These are phyloP conservation scores for Abrostola tripartita DNA, from an alignment of 2,888 invertebrate genomes.

Conservation along the genomic window DNA sequence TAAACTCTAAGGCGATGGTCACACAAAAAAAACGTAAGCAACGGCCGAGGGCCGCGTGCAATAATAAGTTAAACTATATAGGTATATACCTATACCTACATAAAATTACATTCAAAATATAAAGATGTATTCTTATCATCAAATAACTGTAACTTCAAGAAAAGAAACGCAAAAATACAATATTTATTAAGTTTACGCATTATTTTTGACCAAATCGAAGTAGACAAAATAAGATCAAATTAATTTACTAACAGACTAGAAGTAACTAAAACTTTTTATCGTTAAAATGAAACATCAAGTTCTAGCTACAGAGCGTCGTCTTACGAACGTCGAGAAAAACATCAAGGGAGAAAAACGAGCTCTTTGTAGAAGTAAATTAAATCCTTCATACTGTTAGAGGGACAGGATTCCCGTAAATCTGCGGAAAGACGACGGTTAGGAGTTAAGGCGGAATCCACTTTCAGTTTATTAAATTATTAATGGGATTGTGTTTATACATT, in stretches of 20 bases:
- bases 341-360: slow-evolving; percentile 44
- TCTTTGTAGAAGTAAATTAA: slow-evolving; percentile 56
- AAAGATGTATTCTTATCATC: background rate
- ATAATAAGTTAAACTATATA: no score
- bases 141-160: no score
- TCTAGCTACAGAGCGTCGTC: slow-evolving; percentile 13
- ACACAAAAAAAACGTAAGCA: no score
- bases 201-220: no score
- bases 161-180: background rate
- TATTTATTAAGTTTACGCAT: background rate
- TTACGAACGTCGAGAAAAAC: slow-evolving; percentile 34
- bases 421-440: slow-evolving; percentile 18
- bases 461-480: slow-evolving; percentile 34
- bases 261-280: background rate
- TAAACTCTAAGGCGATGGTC: no score
- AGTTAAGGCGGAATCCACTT: slow-evolving; percentile 24
- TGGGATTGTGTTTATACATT: slow-evolving; percentile 8
- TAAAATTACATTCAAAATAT: no score
- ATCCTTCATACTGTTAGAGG: slow-evolving; percentile 40
- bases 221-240: background rate
- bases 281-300: slow-evolving; percentile 1
- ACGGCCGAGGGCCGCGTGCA: no score
- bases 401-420: slow-evolving; percentile 54
- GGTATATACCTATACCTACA: no score
- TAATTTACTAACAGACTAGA: background rate